Conservation (phyloP, 2,113 vertebrate genomes). For the Pterophyllum scalare region DNA sequence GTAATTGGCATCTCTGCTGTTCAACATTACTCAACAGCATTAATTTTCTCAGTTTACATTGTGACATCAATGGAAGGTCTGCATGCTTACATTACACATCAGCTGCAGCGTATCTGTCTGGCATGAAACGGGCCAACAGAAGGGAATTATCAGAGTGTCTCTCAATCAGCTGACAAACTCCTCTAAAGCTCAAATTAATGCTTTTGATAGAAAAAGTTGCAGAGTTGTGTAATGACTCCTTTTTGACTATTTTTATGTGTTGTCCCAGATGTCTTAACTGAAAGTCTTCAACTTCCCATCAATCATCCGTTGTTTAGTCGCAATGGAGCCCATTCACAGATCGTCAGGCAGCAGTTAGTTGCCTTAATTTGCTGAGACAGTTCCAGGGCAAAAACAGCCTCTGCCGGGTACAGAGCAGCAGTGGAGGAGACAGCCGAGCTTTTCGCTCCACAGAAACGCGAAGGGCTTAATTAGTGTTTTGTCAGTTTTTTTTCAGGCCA, state of each 20-base stretch:
- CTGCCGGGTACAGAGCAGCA: constrained; percentile 30
- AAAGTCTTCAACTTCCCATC: constrained; percentile 44
- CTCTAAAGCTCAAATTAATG: constrained; percentile 10
- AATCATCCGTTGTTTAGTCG: constrained; percentile 35
- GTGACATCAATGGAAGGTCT: not conserved
- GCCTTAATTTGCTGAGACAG: constrained; percentile 52
- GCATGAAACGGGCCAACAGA: constrained; percentile 33
- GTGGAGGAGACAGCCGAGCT: constrained; percentile 8
- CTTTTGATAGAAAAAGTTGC: not conserved
- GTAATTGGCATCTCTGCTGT: not conserved
- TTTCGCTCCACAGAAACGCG: constrained; percentile 33
- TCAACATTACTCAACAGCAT: not conserved
- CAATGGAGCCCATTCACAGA: constrained; percentile 50
- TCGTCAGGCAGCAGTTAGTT: constrained; percentile 37
- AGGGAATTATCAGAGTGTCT: constrained; percentile 51
- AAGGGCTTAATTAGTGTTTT: constrained; percentile 66
- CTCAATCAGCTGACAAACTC: constrained; percentile 45
- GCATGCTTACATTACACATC: not conserved
- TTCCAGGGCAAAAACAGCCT: constrained; percentile 50
- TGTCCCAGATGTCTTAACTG: constrained; percentile 22
- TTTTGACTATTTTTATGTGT: constrained; percentile 44
- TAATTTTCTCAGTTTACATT: not conserved
- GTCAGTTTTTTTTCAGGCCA: constrained; percentile 28
- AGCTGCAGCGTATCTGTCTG: constrained; percentile 15
- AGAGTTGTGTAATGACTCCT: constrained; percentile 31